Percentiles rank a stretch among this genome's conserved stretches.
Evolutionary conservation across 2,797 vertebrate species (phyloP).

Genomic region (Cottoperca gobio): DNA sequence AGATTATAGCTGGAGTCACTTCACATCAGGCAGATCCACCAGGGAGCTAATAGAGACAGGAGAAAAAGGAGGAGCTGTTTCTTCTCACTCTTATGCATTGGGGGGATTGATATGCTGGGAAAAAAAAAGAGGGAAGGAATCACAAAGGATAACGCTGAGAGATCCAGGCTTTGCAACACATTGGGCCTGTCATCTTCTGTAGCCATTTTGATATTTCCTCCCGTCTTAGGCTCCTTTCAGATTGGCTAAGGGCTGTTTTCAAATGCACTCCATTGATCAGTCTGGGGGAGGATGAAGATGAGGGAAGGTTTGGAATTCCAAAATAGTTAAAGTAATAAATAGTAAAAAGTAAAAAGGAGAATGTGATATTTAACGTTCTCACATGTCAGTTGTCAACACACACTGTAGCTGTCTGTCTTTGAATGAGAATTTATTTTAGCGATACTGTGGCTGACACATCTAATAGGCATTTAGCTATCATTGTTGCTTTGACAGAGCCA

Average conservation of each 20-base stretch:
- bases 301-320: conserved; percentile 54
- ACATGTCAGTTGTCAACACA: conserved; percentile 46
- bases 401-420: conserved; percentile 22
- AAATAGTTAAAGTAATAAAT: conserved; percentile 46
- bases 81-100: conserved; percentile 52
- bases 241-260: conserved; percentile 87
- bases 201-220: conserved; percentile 88
- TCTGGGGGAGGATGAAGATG: conserved; percentile 46
- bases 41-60: conserved; percentile 77
- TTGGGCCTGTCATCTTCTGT: conserved; percentile 87
- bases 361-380: conserved; percentile 48
- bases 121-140: conserved; percentile 86
- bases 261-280: conserved; percentile 82
- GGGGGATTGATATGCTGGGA: conserved; percentile 86
- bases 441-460: conserved; percentile 25
- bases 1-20: conserved; percentile 87
- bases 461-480: conserved; percentile 46
- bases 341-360: conserved; percentile 30
- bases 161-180: conserved; percentile 84
- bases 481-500: background rate
- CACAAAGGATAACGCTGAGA: conserved; percentile 85
- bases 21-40: conserved; percentile 84
- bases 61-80: conserved; percentile 53
- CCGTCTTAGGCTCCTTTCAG: conserved; percentile 82
- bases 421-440: conserved; percentile 38